Evolutionary conservation across 2,888 invertebrate species (phyloP).

Genomic region (Erannis defoliaria): DNA sequence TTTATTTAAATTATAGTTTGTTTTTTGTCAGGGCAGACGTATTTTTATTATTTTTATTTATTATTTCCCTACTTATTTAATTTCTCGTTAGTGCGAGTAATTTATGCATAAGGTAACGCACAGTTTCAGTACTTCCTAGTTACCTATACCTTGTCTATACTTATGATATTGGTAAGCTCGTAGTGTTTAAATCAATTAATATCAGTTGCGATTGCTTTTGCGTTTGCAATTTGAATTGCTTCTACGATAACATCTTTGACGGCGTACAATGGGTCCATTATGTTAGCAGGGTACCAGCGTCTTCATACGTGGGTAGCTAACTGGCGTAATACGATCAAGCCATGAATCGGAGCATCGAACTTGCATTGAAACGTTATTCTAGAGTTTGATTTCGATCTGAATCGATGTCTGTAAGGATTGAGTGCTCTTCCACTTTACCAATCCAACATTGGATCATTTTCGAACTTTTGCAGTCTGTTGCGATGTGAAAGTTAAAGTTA

Average conservation of each 20-base stretch:
- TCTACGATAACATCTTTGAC: conserved; percentile 69
- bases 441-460: conserved; percentile 50
- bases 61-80: too few relatives aligned
- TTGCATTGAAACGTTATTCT: conserved; percentile 71
- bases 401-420: conserved; percentile 59
- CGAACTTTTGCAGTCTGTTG: conserved; percentile 41
- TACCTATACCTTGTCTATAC: too few relatives aligned
- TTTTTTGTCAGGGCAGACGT: too few relatives aligned
- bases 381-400: conserved; percentile 64
- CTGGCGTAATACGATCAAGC: conserved; percentile 63
- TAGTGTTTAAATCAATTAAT: conserved; percentile 60
- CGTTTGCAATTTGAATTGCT: too few relatives aligned
- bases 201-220: conserved; percentile 57
- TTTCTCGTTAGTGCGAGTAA: too few relatives aligned
- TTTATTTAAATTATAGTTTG: too few relatives aligned
- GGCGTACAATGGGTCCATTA: conserved; percentile 74
- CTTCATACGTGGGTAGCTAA: conserved; percentile 61
- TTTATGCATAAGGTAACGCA: too few relatives aligned
- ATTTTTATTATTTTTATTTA: too few relatives aligned
- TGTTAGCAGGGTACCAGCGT: conserved; percentile 62
- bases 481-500: conserved; percentile 8
- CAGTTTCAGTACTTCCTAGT: too few relatives aligned
- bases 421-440: conserved; percentile 61
- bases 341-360: conserved; percentile 62
- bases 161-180: conserved; percentile 8